Evolutionary conservation across 2,888 invertebrate species (phyloP), one percentile per base, ranked within the genome.

Genomic region (Dolichomitus sp.): DNA sequence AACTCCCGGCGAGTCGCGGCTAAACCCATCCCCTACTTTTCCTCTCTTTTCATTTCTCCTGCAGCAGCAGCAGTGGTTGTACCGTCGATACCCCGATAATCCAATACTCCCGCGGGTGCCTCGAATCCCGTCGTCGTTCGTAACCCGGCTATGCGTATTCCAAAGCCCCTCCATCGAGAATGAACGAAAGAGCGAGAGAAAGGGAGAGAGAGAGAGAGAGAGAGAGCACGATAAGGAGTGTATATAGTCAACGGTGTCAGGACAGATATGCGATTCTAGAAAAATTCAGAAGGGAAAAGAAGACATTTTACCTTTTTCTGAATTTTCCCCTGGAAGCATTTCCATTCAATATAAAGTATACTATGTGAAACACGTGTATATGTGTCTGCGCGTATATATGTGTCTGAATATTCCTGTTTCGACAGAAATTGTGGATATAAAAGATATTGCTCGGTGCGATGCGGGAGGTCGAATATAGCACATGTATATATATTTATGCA

Each of bases 71-170:
- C 40, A 54, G 17, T 27, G 65, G 69, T 65, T 63, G 74, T 40
- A 74, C 80, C 76, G 78, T 84, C 84, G 85, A 86, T 87, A 87
- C 87, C 86, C 86, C 89, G 90, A 91, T 91, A 91, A 91, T 91
- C 90, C 90, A 90, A 92, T 92, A 90, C 90, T 87, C 84, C 75
- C 84, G 77, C 80, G 86, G 87, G 78, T 81, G 83, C 86, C 86
- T 79, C 78, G 75, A 86, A 86, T 85, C 86, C 79, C 73, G 82
- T 78, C 63, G 83, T 76, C 66, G 57, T 52, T 80, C 85, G 87
- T 87, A 86, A 70, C 77, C 66, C 45, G 69, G 77, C 74, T 45
- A 80, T 63, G 61, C 77, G 57, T 68, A 76, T 74, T 65, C 57
- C 70, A 33, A 75, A 37, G 57, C 45, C 42, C 27, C 61, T 30